A percentile compares a stretch with the other conserved stretches of the same genome.
Conservation (phyloP, 2,888 invertebrate genomes). For the Uropetala carovei region DNA sequence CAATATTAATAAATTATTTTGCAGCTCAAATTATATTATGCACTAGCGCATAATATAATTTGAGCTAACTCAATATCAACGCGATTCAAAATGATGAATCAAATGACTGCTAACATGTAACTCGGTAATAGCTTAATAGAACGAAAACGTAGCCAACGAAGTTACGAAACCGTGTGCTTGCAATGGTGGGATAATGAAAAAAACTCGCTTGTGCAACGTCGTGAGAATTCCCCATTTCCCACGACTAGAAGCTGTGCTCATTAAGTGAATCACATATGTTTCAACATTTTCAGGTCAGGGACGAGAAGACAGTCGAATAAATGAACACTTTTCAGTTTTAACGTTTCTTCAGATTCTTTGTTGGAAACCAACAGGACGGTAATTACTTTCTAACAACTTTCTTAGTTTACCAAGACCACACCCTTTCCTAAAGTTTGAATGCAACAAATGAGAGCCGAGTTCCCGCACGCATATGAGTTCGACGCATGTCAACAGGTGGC, state of each 20-base stretch:
- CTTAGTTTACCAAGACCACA: conserved; percentile 7
- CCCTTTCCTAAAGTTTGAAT: not conserved
- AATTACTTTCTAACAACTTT: not conserved
- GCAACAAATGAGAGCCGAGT: not conserved
- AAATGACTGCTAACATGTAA: too few species aligned
- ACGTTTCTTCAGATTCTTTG: not conserved
- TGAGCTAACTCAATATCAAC: not conserved
- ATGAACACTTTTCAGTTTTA: not conserved
- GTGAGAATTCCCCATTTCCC: conserved; percentile 54
- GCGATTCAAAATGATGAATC: not conserved
- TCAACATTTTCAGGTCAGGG: conserved; percentile 58
- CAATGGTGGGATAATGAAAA: not conserved
- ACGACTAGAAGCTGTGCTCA: conserved; percentile 20
- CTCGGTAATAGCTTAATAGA: not conserved
- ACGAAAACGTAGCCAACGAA: not conserved
- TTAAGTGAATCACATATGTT: conserved; percentile 52
- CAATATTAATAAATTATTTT: too few species aligned
- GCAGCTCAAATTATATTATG: too few species aligned
- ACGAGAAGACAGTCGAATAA: conserved; percentile 15
- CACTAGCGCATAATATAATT: too few species aligned
- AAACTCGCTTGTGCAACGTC: conserved; percentile 17
- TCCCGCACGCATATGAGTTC: not conserved
- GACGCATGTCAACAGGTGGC: conserved; percentile 54
- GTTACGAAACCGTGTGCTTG: not conserved
- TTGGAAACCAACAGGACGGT: not conserved